Conservation (phyloP, 2,888 invertebrate genomes). For the Aphelenchoides bicaudatus region DNA sequence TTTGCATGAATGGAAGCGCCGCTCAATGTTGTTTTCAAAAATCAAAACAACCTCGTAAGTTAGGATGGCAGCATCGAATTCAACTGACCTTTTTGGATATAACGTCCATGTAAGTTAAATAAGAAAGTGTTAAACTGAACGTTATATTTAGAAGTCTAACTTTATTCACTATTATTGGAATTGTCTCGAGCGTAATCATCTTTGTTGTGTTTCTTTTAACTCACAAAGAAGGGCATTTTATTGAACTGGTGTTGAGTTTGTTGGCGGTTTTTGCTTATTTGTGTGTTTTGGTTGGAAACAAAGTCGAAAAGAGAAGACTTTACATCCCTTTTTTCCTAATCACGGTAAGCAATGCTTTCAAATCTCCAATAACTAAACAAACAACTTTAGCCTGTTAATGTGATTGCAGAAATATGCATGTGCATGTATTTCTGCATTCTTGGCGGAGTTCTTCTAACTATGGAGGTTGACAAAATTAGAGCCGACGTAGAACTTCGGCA, state of each 20-base stretch:
- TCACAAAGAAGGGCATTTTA: neutral
- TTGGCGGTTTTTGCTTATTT: neutral
- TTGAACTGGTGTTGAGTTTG: neutral
- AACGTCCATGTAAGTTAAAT: no score
- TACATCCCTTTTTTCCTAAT: neutral
- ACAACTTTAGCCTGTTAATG: neutral
- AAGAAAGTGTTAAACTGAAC: no score
- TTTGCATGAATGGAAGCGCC: no score
- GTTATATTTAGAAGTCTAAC: conserved; percentile 5
- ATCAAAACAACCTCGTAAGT: no score
- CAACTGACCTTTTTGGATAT: no score
- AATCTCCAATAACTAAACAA: no score
- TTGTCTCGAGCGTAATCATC: neutral
- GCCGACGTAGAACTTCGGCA: neutral
- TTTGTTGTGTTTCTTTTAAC: neutral
- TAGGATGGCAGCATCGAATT: no score
- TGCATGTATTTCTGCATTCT: neutral
- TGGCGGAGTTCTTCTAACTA: neutral
- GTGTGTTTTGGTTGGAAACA: neutral
- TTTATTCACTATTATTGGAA: neutral
- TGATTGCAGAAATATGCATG: neutral
- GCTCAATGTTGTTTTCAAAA: no score
- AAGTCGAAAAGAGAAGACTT: neutral
- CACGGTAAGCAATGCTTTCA: no score
- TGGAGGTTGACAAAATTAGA: conserved; percentile 2